These are phyloP conservation scores for Mylabris phalerata DNA, from an alignment of 1,140 invertebrate genomes.

Conservation along the genomic window DNA sequence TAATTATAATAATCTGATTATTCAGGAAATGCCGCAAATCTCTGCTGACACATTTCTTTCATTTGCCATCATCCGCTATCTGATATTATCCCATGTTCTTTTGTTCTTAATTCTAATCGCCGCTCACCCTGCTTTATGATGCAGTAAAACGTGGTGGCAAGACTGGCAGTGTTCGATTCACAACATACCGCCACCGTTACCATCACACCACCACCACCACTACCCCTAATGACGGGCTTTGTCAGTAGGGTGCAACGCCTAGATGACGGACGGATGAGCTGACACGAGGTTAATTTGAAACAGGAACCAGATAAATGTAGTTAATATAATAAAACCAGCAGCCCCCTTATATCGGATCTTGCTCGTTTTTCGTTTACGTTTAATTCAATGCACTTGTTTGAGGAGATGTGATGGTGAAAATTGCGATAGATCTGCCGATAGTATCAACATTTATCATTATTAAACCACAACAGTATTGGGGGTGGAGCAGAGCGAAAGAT, in stretches of 20 bases:
- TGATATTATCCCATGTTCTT: constrained; percentile 13
- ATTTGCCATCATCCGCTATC: constrained; percentile 1
- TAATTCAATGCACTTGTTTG: too few species aligned
- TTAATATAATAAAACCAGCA: constrained; percentile 32
- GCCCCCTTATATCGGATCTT: not conserved
- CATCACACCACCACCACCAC: too few species aligned
- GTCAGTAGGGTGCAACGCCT: constrained; percentile 13
- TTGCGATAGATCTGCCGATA: too few species aligned
- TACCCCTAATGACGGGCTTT: constrained; percentile 20
- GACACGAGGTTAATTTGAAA: constrained; percentile 35
- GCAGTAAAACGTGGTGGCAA: constrained; percentile 14
- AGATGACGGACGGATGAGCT: constrained; percentile 30
- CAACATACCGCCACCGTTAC: too few species aligned
- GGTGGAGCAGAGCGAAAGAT: too few species aligned
- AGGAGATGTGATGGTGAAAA: too few species aligned
- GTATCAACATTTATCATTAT: too few species aligned
- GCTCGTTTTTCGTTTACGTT: too few species aligned
- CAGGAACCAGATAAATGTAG: constrained; percentile 32
- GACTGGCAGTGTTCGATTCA: too few species aligned
- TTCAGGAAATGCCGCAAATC: constrained; percentile 2
- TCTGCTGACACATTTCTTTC: constrained; percentile 11
- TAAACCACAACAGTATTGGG: too few species aligned
- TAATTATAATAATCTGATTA: too few species aligned
- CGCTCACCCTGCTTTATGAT: constrained; percentile 20
- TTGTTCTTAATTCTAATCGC: constrained; percentile 24